These are phyloP conservation scores for Heptranchias perlo DNA, from an alignment of 2,113 vertebrate genomes.

Conservation along the genomic window DNA sequence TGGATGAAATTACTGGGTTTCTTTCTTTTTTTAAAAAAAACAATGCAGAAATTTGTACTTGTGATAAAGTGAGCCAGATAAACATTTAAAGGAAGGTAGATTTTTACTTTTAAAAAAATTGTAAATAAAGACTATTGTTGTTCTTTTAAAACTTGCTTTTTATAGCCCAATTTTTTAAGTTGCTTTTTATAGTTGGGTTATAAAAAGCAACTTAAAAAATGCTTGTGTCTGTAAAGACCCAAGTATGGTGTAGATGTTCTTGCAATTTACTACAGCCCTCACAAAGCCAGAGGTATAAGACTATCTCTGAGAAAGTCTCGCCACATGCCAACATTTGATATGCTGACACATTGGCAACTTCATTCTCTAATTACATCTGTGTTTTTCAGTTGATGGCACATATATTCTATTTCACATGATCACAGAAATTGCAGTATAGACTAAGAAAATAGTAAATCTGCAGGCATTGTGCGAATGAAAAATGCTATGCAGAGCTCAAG, in stretches of 20 bases:
- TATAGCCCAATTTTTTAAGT: not conserved
- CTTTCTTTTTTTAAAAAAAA: not conserved
- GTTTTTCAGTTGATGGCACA: not conserved
- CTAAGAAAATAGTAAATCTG: not conserved
- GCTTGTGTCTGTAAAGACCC: not conserved
- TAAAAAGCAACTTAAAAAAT: not conserved
- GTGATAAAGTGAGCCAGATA: not conserved
- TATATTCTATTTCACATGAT: not conserved
- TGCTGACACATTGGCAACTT: not conserved
- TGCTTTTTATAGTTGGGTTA: not conserved
- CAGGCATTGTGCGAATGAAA: not conserved
- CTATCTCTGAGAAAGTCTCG: not conserved
- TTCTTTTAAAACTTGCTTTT: not conserved
- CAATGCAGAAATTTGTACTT: not conserved
- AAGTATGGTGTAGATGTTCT: not conserved
- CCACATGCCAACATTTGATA: not conserved
- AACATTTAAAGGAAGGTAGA: no score
- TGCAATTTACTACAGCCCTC: not conserved
- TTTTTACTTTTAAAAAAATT: not conserved
- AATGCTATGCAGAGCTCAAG: not conserved
- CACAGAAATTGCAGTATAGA: not conserved
- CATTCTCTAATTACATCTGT: constrained; percentile 16
- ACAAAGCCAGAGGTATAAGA: not conserved
- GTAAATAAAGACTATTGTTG: not conserved
- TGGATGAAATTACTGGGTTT: not conserved